Evolutionary conservation across 2,888 invertebrate genomes (phyloP), one percentile per base, ranked within the genome.

Genomic region (Trichopoda pennipes): DNA sequence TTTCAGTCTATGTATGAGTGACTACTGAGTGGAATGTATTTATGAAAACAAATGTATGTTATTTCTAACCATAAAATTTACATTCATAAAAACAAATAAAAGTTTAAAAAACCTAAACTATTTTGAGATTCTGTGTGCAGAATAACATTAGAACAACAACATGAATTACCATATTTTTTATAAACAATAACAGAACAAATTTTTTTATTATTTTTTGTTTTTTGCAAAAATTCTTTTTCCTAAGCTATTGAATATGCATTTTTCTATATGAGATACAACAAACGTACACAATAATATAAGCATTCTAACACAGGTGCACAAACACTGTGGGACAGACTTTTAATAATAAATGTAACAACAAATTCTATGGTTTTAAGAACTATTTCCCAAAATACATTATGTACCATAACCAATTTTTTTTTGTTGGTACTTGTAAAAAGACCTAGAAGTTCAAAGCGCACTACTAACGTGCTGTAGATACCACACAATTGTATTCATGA

Each of bases 171-270:
- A 81, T 63, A 68, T 68, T 75, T 80, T 75, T 60, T 53, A 55
- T 70, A 76, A 76, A 72, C 76, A 80, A 76, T 58, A 72, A 66
- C 60, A 72, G 32, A 69, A 63, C 42, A 64, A 64, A 60, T 44
- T 28, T 28, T 28, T 28, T 28, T 4, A 3, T 28, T 4, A 3
- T 28, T 28, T 38, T 32, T 66, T 42, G 63, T 38, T 53, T 42
- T 7, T n/a, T 44, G 17, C 1, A 19, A n/a, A 38, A 42, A 66
- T 49, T n/a, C 16, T 70, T 60, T 80, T 74, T 56, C 19, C 55
- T 56, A 19, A 76, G 60, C 76, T 72, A 80, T 80, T 80, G 80
- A 80, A 80, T 80, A 80, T 80, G 72, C 70, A 80, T 76, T 80
- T 80, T 72, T 55, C 49, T 17, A 70, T 80, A 58, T 69, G 74